Evolutionary conservation across 2,113 vertebrate species (phyloP), one percentile per base, ranked within the genome.

Genomic region (Erythrocebus patas): DNA sequence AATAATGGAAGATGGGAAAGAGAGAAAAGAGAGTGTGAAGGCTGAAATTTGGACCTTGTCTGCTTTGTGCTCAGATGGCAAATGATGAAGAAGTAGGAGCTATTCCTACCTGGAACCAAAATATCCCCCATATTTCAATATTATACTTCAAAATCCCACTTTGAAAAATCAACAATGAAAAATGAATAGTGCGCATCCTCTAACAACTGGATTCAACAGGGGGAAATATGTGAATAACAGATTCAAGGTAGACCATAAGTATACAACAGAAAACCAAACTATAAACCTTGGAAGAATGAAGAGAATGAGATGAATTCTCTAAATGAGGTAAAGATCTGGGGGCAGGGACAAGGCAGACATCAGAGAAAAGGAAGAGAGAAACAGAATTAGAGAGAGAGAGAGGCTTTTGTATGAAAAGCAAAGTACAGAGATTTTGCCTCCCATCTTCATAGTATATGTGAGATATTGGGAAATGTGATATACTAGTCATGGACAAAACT

Each of bases 1-100:
- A 94, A 94, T 48, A 96, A 88, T 45, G 72, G 45, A 95, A 92
- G 57, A 93, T 20, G 2, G 50, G 76, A 95, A 83, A 82, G 70
- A 84, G 76, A 94, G 50, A 97, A 97, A 83, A 93, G 75, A 95
- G 23, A 83, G 40, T 38, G 7, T 5, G 83, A 70, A 90, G 64
- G 27, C 45, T 96, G 80, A 95, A 96, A 90, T 95, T 78, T 92
- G 88, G 80, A 79, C 87, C 73, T 85, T 91, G 76, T 94, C 43
- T 88, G 22, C 40, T 91, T 80, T 95, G 84, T 82, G 55, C 32
- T 93, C 86, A 92, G 35, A 72, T 57, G 7, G 57, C n/a, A 95
- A 66, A 59, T 93, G 35, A 89, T 64, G 35, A 70, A 38, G 55
- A 95, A 73, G 8, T 7, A 25, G 86, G 52, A 50, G 50, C 68